Evolutionary conservation across 2,888 invertebrate species (phyloP).

Genomic region (Helicoverpa assulta): DNA sequence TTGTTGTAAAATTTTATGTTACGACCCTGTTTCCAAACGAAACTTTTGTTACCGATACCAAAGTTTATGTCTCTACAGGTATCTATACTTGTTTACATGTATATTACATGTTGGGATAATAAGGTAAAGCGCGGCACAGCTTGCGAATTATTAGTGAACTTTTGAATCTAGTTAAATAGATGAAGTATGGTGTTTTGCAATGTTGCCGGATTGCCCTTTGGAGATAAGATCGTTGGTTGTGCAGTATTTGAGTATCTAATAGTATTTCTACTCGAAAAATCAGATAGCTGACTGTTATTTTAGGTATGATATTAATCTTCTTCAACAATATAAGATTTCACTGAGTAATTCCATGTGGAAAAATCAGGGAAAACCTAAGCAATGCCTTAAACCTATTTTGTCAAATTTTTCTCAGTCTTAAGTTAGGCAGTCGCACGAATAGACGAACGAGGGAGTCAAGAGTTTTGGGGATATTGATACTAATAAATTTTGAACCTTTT

Average conservation of each 20-base stretch:
- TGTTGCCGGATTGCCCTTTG: not conserved
- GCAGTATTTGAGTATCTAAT: no score
- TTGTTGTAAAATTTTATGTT: conserved; percentile 88
- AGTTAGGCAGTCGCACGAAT: no score
- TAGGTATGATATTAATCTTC: no score
- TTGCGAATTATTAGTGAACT: conserved; percentile 36
- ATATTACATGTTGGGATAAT: conserved; percentile 31
- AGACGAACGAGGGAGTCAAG: no score
- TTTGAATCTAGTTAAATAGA: conserved; percentile 41
- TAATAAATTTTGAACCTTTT: not conserved
- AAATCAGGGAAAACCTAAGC: no score
- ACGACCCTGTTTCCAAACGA: conserved; percentile 82
- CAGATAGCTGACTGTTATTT: no score
- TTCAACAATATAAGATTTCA: no score
- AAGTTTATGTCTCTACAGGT: conserved; percentile 75
- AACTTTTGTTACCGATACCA: conserved; percentile 81
- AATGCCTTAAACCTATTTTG: no score
- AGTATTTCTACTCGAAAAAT: no score
- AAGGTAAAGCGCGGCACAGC: conserved; percentile 38
- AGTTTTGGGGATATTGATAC: no score
- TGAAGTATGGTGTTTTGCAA: not conserved
- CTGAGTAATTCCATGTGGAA: no score
- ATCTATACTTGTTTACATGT: conserved; percentile 38
- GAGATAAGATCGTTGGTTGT: not conserved
- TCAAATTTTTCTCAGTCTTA: no score